phyloP scores from a whole-genome alignment of 1,140 invertebrate species.

The Eumaeus atala region DNA sequence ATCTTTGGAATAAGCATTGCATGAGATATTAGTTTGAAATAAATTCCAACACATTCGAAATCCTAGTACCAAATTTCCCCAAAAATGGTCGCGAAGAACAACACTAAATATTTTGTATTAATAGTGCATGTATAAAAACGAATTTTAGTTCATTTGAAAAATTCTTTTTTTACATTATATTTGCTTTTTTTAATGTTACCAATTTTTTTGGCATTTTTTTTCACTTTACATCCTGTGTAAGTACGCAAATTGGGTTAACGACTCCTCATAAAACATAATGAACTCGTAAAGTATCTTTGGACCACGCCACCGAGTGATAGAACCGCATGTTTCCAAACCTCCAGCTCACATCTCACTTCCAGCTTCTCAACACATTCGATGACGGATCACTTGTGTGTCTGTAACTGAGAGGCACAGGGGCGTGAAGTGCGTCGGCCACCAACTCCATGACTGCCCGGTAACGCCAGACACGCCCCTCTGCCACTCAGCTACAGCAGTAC shows the following conservation, averaged over 20 bases:
- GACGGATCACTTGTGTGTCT: slow-evolving; percentile 55
- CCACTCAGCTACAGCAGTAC: slow-evolving; percentile 55
- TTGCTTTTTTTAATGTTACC: slow-evolving; percentile 19
- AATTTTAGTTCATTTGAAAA: neutral
- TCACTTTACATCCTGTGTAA: slow-evolving; percentile 30
- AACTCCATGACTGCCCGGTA: slow-evolving; percentile 23
- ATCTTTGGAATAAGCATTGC: slow-evolving; percentile 6
- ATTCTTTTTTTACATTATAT: slow-evolving; percentile 15
- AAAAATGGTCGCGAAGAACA: slow-evolving; percentile 2
- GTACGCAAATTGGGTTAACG: slow-evolving; percentile 46
- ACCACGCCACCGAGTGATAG: slow-evolving; percentile 73
- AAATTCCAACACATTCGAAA: neutral
- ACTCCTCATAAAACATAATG: slow-evolving; percentile 52
- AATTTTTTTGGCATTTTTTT: slow-evolving; percentile 22
- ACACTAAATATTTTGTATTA: neutral
- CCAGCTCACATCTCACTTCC: slow-evolving; percentile 70
- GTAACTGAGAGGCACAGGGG: slow-evolving; percentile 68
- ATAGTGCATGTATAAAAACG: slow-evolving; percentile 12
- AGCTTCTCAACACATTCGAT: slow-evolving; percentile 68
- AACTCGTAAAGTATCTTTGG: slow-evolving; percentile 66
- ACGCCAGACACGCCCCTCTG: slow-evolving; percentile 51
- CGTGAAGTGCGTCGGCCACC: slow-evolving; percentile 26
- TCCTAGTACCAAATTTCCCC: neutral
- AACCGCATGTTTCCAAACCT: slow-evolving; percentile 70
- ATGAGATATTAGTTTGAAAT: slow-evolving; percentile 5